phyloP scores from a whole-genome alignment of 2,888 invertebrate species.

The Sarcophaga subvicina region DNA sequence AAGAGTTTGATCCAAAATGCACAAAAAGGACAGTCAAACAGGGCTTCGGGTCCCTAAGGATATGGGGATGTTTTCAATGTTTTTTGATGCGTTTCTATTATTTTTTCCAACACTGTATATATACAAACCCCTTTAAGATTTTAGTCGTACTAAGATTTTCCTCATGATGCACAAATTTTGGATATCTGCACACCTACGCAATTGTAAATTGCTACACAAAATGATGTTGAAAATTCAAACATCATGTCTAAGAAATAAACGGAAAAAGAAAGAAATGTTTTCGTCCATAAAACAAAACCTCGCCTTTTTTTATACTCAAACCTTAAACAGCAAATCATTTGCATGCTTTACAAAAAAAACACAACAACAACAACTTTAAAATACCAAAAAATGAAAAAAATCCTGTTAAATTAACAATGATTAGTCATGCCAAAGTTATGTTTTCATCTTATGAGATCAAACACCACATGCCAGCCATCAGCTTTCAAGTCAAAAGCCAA shows the following conservation, averaged over 20 bases:
- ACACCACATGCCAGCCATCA: neutral
- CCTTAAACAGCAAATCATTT: too few species aligned
- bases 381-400: slow-evolving; percentile 54
- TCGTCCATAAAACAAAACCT: neutral
- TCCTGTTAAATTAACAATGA: slow-evolving; percentile 64
- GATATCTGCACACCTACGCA: too few species aligned
- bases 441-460: slow-evolving; percentile 17
- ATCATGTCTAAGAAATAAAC: neutral
- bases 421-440: slow-evolving; percentile 67
- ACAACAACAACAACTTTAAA: slow-evolving; percentile 8
- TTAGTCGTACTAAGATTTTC: too few species aligned
- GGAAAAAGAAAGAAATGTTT: too few species aligned
- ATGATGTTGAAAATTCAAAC: neutral
- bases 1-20: too few species aligned
- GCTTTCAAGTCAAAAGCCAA: neutral
- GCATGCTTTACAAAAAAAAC: neutral
- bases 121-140: too few species aligned
- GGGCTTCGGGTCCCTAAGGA: too few species aligned
- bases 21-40: too few species aligned
- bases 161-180: too few species aligned
- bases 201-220: neutral
- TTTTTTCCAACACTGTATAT: too few species aligned
- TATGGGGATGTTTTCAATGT: too few species aligned
- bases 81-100: too few species aligned
- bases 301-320: neutral